phyloP scores from a whole-genome alignment of 2,888 invertebrate genomes.

The Drosophila yooni region DNA sequence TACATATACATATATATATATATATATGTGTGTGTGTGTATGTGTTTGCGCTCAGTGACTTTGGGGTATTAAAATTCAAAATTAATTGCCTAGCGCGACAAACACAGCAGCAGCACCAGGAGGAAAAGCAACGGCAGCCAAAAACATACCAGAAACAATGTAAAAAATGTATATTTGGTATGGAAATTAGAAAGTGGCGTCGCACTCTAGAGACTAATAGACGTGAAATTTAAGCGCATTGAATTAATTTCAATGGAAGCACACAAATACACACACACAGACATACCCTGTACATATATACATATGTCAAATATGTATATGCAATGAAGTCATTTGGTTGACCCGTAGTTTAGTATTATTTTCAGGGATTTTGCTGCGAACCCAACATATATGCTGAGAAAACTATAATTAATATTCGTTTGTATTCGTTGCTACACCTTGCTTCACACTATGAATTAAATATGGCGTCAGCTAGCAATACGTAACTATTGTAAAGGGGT shows the following conservation, averaged over 20 bases:
- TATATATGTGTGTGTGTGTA: slow-evolving; percentile 20
- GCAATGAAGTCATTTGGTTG: slow-evolving; percentile 66
- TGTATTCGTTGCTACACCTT: slow-evolving; percentile 56
- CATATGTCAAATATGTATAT: slow-evolving; percentile 7
- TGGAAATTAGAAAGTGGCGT: slow-evolving; percentile 73
- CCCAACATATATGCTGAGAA: slow-evolving; percentile 33
- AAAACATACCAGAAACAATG: slow-evolving; percentile 24
- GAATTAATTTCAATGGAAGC: slow-evolving; percentile 68
- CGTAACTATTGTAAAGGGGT: slow-evolving; percentile 40
- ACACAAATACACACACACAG: slow-evolving; percentile 16
- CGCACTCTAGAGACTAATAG: slow-evolving; percentile 76
- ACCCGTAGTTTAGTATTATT: neutral
- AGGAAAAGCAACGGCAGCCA: slow-evolving; percentile 19
- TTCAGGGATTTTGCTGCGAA: neutral
- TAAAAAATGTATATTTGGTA: slow-evolving; percentile 31
- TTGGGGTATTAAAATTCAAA: slow-evolving; percentile 78
- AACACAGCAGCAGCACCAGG: slow-evolving; percentile 47
- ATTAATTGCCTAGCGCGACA: slow-evolving; percentile 70
- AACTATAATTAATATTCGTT: slow-evolving; percentile 77
- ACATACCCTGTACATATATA: slow-evolving; percentile 8
- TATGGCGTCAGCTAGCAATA: slow-evolving; percentile 40
- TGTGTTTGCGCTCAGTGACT: slow-evolving; percentile 57
- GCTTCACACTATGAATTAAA: slow-evolving; percentile 66
- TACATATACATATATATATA: neutral
- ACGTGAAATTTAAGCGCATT: slow-evolving; percentile 81